phyloP scores from a whole-genome alignment of 2,888 invertebrate species.

The Eurois occulta region DNA sequence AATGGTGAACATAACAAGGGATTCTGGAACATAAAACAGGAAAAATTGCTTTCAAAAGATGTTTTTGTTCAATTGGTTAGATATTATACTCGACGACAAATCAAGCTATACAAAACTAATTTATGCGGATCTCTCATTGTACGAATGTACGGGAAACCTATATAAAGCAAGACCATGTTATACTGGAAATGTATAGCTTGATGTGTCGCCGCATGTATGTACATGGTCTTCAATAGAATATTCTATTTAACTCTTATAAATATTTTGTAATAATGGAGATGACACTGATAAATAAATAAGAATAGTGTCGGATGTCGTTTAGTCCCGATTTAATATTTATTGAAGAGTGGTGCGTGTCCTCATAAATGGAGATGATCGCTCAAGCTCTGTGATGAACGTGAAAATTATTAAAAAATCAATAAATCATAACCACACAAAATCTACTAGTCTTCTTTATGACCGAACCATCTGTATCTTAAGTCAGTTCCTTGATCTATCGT shows the following conservation, averaged over 20 bases:
- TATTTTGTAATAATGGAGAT: not conserved
- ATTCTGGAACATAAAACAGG: conserved; percentile 16
- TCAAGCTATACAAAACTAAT: no score
- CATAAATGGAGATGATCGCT: not conserved
- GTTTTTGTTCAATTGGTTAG: conserved; percentile 1
- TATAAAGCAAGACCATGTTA: no score
- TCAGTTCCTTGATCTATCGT: conserved; percentile 15
- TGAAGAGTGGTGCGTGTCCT: not conserved
- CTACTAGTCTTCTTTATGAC: conserved; percentile 10
- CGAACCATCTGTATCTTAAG: not conserved
- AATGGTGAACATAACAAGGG: conserved; percentile 45
- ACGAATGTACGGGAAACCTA: no score
- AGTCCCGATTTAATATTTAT: conserved; percentile 12
- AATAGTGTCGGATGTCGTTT: not conserved
- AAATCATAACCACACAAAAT: not conserved
- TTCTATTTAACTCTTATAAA: not conserved
- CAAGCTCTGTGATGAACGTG: not conserved
- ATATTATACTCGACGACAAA: not conserved
- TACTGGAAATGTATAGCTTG: no score
- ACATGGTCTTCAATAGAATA: not conserved
- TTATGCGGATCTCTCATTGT: no score
- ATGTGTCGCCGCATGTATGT: no score
- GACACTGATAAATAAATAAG: not conserved
- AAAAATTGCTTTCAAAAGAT: conserved; percentile 25
- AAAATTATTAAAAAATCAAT: not conserved